Evolutionary conservation across 2,113 vertebrate genomes (phyloP).

Genomic region (Hemiscyllium ocellatum): DNA sequence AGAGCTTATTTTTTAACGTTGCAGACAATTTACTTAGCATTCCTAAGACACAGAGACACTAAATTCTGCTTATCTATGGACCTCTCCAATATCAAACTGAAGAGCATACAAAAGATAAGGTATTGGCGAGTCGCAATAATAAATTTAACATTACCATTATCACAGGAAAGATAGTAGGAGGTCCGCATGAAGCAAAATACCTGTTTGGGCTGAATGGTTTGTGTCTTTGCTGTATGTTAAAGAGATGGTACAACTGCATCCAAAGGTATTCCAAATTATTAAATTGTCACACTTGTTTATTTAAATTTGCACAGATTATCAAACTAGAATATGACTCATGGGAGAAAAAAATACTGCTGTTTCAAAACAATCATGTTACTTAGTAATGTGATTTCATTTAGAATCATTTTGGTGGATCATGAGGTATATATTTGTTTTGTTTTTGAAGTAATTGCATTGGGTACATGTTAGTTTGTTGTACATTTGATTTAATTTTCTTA

Average conservation of each 20-base stretch:
- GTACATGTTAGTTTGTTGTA: neutral
- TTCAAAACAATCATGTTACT: neutral
- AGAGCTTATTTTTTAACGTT: neutral
- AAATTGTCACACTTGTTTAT: neutral
- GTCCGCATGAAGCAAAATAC: too few species aligned
- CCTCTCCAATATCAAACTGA: neutral
- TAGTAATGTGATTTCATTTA: neutral
- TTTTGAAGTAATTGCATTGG: neutral
- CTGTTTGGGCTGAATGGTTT: too few species aligned
- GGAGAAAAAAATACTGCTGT: neutral
- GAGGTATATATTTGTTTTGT: neutral
- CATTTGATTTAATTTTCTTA: neutral
- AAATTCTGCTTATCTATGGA: neutral
- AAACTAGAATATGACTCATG: neutral
- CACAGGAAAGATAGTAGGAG: too few species aligned
- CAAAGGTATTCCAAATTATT: neutral
- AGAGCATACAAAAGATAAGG: too few species aligned
- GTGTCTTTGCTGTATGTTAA: too few species aligned
- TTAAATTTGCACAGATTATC: neutral
- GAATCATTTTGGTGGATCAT: neutral
- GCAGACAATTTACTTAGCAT: neutral
- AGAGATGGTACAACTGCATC: neutral
- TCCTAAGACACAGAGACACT: neutral
- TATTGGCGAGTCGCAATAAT: too few species aligned
- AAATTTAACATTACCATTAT: too few species aligned